Evolutionary conservation across 2,113 vertebrate species (phyloP).

Genomic region (Aphelocoma coerulescens): DNA sequence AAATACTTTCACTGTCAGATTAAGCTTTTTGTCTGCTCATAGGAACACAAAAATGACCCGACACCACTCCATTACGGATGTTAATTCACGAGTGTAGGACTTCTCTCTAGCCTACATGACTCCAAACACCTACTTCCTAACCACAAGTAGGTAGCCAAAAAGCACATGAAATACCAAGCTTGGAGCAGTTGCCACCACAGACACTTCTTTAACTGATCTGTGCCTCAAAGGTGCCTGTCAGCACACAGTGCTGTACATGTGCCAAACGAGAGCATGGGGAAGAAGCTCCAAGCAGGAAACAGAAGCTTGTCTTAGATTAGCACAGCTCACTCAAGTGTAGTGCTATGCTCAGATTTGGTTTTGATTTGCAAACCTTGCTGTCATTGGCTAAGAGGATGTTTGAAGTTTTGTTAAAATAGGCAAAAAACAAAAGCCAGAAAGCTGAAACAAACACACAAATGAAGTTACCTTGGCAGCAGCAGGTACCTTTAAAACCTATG

Average conservation of each 20-base stretch:
- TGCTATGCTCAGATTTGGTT: slow-evolving; percentile 46
- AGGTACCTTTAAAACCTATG: neutral
- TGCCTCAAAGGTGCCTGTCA: slow-evolving; percentile 4
- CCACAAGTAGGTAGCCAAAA: neutral
- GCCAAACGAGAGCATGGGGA: neutral
- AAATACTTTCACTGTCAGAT: neutral
- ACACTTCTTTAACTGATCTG: neutral
- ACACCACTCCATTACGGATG: rapidly evolving
- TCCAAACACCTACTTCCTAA: neutral
- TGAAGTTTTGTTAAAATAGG: neutral
- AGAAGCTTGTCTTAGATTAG: slow-evolving; percentile 40
- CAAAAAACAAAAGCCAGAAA: neutral
- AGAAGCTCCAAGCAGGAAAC: slow-evolving; percentile 51
- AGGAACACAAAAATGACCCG: neutral
- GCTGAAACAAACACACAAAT: neutral
- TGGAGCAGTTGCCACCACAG: neutral
- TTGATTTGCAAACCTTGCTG: neutral
- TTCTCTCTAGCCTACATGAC: neutral
- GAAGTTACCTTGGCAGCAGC: neutral
- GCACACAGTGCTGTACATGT: neutral
- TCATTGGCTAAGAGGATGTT: neutral
- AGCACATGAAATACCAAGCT: neutral
- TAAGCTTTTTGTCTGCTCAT: neutral
- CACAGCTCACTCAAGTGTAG: slow-evolving; percentile 7
- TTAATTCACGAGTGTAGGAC: neutral